A percentile compares a stretch with the other conserved stretches of the same genome.
Conservation (phyloP, 2,888 invertebrate genomes). For the Luperina testacea region DNA sequence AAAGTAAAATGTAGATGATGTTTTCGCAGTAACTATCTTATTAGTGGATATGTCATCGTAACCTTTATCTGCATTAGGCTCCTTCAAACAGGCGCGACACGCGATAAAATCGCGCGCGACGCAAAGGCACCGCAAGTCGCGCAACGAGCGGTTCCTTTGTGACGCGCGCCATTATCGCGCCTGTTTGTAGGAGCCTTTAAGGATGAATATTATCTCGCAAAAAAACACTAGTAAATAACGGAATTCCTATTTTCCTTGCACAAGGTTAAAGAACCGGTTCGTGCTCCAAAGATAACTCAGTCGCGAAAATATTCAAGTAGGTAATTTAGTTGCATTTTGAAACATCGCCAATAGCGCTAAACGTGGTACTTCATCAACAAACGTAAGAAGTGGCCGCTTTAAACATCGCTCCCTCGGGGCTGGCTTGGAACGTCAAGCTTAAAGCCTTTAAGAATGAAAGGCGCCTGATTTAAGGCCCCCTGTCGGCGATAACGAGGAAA, state of each 20-base stretch:
- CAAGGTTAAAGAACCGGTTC: constrained; percentile 46
- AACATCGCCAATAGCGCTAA: constrained; percentile 57
- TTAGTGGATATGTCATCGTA: constrained; percentile 7
- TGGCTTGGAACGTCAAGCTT: constrained; percentile 76
- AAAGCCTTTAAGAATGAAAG: constrained; percentile 84
- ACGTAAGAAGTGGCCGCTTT: constrained; percentile 69
- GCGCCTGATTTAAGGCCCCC: constrained; percentile 85
- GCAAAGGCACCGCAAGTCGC: too few species aligned
- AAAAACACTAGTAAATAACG: constrained; percentile 3
- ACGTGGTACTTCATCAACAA: constrained; percentile 53
- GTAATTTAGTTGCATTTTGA: constrained; percentile 53
- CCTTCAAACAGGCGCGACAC: too few species aligned
- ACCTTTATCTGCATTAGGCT: constrained; percentile 22
- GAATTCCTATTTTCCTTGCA: constrained; percentile 15
- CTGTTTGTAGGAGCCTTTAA: neutral
- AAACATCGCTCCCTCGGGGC: constrained; percentile 66
- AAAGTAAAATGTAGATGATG: neutral
- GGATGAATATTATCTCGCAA: constrained; percentile 17
- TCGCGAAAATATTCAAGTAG: constrained; percentile 33
- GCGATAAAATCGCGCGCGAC: too few species aligned
- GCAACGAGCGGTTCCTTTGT: too few species aligned
- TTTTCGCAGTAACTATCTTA: neutral
- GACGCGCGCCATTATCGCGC: too few species aligned
- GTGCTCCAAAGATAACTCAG: constrained; percentile 34
- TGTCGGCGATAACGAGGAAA: constrained; percentile 86